Evolutionary conservation across 2,113 vertebrate genomes (phyloP), one percentile per base, ranked within the genome.

Genomic region (Trematomus loennbergii): DNA sequence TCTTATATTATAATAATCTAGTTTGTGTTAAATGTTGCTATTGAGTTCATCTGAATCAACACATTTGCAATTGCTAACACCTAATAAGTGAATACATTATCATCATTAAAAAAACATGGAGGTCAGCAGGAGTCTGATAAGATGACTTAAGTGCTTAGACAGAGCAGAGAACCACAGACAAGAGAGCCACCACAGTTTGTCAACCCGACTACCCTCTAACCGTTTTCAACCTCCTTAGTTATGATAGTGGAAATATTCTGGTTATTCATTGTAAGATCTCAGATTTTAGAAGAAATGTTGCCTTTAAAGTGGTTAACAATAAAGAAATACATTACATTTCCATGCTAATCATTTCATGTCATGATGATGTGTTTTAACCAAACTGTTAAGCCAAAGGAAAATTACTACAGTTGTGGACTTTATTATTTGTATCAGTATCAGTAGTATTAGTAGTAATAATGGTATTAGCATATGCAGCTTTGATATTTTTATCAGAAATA

Each of bases 121-220:
- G 20, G 59, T 82, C 66, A 83, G 53, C 66, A 76, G 29, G 64
- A 70, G 49, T 52, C 73, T 72, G 76, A 76, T 33, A 78, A 18
- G n/a, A 72, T 43, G 65, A 63, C 59, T 40, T 50, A 60, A 72
- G 65, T 60, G 16, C 50, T 58, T 43, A 72, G 29, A 66, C 62
- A n/a, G 49, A 46, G 50, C 50, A 63, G 46, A 77, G 33, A 62
- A 46, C 15, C 17, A 20, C 63, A 59, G 22, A 66, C 5, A 45
- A 66, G 36, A 43, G 53, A 52, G 36, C 18, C 49, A 75, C 58
- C 25, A 65, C 29, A 73, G 48, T 25, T 25, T 5, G 12, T 68
- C n/a, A 60, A 60, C 57, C 62, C 1, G 20, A 49, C 50, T 43
- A n/a, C 12, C 8, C 53, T 40, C 50, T 54, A 61, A 58, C 55